Conservation (phyloP, 2,113 vertebrate genomes). For the Etheostoma cragini region DNA sequence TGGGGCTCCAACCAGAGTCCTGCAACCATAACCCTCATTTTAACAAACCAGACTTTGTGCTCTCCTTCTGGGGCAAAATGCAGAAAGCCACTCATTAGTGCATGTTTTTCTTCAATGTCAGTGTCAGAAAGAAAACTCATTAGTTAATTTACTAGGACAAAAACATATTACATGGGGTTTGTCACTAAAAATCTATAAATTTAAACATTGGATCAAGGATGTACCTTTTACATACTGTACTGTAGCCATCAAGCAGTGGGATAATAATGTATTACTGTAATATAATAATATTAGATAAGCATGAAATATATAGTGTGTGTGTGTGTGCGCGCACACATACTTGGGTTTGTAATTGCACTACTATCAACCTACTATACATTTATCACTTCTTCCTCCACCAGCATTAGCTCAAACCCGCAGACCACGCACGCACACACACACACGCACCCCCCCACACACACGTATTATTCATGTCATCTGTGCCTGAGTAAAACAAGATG, state of each 20-base stretch:
- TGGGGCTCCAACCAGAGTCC: conserved; percentile 31
- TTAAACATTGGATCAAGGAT: no score
- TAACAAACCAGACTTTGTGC: conserved; percentile 12
- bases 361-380: conserved; percentile 21
- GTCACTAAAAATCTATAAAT: not conserved
- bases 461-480: conserved; percentile 8
- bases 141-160: not conserved
- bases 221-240: no score
- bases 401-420: conserved; percentile 12
- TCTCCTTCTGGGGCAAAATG: not conserved
- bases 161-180: not conserved
- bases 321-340: not conserved
- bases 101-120: not conserved
- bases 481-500: conserved; percentile 5
- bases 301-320: not conserved
- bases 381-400: not conserved
- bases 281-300: conserved; percentile 33
- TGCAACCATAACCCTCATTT: conserved; percentile 29
- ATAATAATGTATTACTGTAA: conserved; percentile 58
- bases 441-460: not conserved
- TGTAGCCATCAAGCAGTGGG: conserved; percentile 29
- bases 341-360: conserved; percentile 20
- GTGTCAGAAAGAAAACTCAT: not conserved
- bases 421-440: no score
- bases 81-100: conserved; percentile 21